These are phyloP conservation scores for Chiroxiphia lanceolata DNA, from an alignment of 2,797 vertebrate genomes.

Conservation along the genomic window DNA sequence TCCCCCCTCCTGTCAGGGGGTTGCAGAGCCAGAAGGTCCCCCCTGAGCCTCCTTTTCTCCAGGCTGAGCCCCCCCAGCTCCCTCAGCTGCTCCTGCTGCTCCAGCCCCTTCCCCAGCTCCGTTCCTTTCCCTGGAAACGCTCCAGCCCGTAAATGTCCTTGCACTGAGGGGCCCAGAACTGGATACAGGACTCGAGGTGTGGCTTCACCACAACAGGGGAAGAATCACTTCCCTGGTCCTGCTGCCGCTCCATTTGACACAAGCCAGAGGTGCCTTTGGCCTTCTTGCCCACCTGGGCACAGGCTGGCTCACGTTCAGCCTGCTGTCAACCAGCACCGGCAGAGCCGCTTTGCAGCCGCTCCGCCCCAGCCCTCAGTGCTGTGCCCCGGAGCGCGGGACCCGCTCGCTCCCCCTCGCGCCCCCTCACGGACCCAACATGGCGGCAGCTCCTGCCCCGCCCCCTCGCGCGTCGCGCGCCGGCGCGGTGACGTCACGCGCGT, in stretches of 20 bases:
- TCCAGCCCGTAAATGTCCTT: background rate
- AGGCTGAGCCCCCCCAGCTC: background rate
- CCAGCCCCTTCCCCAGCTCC: too few species aligned
- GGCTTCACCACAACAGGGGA: too few species aligned
- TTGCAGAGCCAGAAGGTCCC: background rate
- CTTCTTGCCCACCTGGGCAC: background rate
- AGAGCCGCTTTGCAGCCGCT: background rate
- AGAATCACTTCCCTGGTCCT: background rate
- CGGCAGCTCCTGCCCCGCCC: background rate
- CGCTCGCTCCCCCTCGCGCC: rapidly evolving
- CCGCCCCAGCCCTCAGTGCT: too few species aligned
- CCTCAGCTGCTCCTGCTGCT: background rate
- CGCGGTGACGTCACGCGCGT: background rate
- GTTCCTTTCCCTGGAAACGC: background rate
- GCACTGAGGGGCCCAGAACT: background rate
- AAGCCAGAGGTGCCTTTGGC: background rate
- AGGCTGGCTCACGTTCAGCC: background rate
- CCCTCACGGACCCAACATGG: background rate
- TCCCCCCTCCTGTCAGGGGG: background rate
- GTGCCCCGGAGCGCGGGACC: rapidly evolving
- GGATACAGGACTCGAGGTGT: background rate
- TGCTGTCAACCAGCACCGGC: too few species aligned
- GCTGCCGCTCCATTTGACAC: background rate
- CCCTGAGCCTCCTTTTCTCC: background rate
- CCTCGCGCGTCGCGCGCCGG: too few species aligned